Conservation (phyloP, 2,888 invertebrate genomes). For the Oxycera nigricornis region DNA sequence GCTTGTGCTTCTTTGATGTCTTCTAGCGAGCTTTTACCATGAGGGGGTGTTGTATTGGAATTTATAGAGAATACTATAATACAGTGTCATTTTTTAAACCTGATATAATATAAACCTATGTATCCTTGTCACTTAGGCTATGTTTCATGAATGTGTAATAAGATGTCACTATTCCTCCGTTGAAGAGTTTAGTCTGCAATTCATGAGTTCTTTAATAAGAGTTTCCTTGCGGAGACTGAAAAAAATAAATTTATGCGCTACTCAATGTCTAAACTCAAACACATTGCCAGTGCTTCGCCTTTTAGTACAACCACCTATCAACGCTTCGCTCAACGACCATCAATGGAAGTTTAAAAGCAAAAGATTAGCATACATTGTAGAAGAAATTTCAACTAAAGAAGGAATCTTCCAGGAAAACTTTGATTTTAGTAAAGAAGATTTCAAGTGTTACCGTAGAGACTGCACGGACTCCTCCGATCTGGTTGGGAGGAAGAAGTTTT, state of each 20-base stretch:
- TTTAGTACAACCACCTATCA: slow-evolving; percentile 1
- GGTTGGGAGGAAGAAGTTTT: slow-evolving; percentile 1
- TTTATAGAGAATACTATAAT: too few species aligned
- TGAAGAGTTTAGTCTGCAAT: too few species aligned
- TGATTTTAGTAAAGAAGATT: slow-evolving; percentile 13
- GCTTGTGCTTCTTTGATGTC: too few species aligned
- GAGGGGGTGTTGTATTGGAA: too few species aligned
- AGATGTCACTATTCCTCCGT: too few species aligned
- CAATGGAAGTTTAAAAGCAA: slow-evolving; percentile 11
- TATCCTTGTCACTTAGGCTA: too few species aligned
- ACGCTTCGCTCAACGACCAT: background rate
- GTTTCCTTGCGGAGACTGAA: too few species aligned
- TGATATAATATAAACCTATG: too few species aligned
- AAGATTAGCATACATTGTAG: slow-evolving; percentile 17
- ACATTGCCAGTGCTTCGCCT: background rate
- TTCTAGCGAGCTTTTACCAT: too few species aligned
- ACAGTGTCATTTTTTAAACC: too few species aligned
- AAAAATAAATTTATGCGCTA: background rate
- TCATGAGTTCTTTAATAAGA: too few species aligned
- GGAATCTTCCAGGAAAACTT: slow-evolving; percentile 3
- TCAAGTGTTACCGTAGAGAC: background rate
- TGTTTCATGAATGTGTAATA: too few species aligned
- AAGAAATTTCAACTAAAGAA: background rate
- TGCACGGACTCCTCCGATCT: background rate
- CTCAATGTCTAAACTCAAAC: background rate